Evolutionary conservation across 1,140 invertebrate genomes (phyloP).

Genomic region (Hylyphantes graminicola): DNA sequence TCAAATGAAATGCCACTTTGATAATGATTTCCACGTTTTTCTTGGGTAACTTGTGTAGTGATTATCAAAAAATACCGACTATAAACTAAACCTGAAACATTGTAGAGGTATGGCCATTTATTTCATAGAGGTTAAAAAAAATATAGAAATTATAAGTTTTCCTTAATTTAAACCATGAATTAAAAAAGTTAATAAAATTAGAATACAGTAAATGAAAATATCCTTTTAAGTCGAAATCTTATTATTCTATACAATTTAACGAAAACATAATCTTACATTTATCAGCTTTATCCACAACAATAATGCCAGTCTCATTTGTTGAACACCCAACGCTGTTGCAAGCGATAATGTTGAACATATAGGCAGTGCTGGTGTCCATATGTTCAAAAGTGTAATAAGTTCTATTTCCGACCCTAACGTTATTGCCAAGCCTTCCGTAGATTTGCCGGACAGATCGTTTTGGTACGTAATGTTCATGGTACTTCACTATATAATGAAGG

Average conservation of each 20-base stretch:
- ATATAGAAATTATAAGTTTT: too few species aligned
- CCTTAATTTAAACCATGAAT: too few species aligned
- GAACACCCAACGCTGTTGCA: slow-evolving; percentile 35
- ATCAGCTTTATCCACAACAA: slow-evolving; percentile 43
- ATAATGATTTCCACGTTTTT: too few species aligned
- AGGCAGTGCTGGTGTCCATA: slow-evolving; percentile 16
- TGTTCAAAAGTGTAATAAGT: slow-evolving; percentile 30
- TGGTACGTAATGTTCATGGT: slow-evolving; percentile 25
- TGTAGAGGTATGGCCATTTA: too few species aligned
- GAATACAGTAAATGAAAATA: too few species aligned
- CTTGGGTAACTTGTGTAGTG: too few species aligned
- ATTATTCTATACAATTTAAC: not conserved
- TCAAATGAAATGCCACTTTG: too few species aligned
- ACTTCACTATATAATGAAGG: slow-evolving; percentile 27
- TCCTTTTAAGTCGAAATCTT: too few species aligned
- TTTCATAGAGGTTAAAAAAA: too few species aligned
- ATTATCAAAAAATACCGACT: too few species aligned
- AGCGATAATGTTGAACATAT: slow-evolving; percentile 38
- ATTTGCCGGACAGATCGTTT: not conserved
- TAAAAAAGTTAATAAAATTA: too few species aligned
- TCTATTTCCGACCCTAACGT: slow-evolving; percentile 1
- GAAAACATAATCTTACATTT: slow-evolving; percentile 41
- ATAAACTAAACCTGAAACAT: too few species aligned
- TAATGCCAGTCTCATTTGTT: slow-evolving; percentile 1
- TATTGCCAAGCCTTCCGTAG: not conserved